These are phyloP conservation scores for Mirza zaza DNA, from an alignment of 2,113 vertebrate species.

Conservation along the genomic window DNA sequence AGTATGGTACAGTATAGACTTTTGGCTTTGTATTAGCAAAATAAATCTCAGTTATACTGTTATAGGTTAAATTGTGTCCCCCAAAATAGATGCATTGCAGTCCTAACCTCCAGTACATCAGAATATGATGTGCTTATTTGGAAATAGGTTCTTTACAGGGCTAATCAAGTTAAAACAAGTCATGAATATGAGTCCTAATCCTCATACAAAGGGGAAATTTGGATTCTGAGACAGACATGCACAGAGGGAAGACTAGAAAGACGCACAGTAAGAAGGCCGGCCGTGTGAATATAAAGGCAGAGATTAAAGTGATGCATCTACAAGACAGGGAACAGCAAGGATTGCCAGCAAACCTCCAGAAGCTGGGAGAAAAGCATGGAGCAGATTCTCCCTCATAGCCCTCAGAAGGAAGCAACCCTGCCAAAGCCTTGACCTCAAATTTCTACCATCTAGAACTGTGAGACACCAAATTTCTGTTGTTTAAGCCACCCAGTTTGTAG, in stretches of 20 bases:
- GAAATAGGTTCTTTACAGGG: background rate
- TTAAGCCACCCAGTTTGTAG: background rate
- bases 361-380: background rate
- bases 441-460: background rate
- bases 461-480: background rate
- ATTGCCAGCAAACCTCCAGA: background rate
- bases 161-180: background rate
- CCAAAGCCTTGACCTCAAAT: background rate
- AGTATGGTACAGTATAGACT: background rate
- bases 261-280: background rate
- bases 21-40: background rate
- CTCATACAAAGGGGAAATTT: background rate
- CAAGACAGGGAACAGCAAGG: background rate
- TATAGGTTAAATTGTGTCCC: background rate
- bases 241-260: background rate
- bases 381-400: background rate
- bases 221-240: background rate
- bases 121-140: background rate
- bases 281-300: background rate
- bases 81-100: background rate
- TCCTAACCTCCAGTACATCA: background rate
- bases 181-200: background rate
- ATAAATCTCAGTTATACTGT: background rate
- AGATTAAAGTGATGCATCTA: background rate
- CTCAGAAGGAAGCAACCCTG: background rate